Percentiles rank a stretch among this genome's conserved stretches.
These are phyloP conservation scores for Cosmopolites sordidus DNA, from an alignment of 2,888 invertebrate genomes.

Conservation along the genomic window DNA sequence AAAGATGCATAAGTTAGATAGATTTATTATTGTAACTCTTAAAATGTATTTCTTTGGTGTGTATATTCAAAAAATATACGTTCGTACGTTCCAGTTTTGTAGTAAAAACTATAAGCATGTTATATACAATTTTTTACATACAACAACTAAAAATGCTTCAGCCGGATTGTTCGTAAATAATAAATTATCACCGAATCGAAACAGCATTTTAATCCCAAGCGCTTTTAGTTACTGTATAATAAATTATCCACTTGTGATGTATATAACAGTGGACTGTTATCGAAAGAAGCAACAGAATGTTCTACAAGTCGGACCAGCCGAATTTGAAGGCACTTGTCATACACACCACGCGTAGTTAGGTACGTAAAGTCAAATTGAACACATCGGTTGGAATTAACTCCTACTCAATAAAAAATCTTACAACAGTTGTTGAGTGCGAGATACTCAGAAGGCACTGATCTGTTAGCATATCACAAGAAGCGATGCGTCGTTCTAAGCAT, in stretches of 20 bases:
- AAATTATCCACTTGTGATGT: constrained; percentile 44
- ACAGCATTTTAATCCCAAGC: constrained; percentile 24
- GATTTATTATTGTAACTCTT: constrained; percentile 25
- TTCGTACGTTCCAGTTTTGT: constrained; percentile 46
- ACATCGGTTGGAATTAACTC: constrained; percentile 45
- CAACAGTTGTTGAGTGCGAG: constrained; percentile 22
- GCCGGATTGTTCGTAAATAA: constrained; percentile 7
- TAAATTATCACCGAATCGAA: constrained; percentile 6
- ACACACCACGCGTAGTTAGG: constrained; percentile 47
- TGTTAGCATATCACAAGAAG: constrained; percentile 37
- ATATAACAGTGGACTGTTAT: constrained; percentile 39
- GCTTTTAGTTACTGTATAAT: constrained; percentile 43
- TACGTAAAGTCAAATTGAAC: constrained; percentile 48
- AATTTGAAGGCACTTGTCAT: constrained; percentile 39
- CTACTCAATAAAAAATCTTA: constrained; percentile 22
- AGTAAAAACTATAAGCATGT: constrained; percentile 47
- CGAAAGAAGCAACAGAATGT: constrained; percentile 13
- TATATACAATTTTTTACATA: constrained; percentile 42
- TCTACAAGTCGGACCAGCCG: constrained; percentile 41
- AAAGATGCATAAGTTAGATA: constrained; percentile 37
- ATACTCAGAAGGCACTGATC: constrained; percentile 37
- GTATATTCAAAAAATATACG: constrained; percentile 49
- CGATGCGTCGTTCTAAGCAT: constrained; percentile 37
- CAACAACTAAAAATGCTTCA: constrained; percentile 43
- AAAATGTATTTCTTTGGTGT: constrained; percentile 43